These are phyloP conservation scores for Alethe diademata DNA, from an alignment of 2,113 vertebrate genomes.

Conservation along the genomic window DNA sequence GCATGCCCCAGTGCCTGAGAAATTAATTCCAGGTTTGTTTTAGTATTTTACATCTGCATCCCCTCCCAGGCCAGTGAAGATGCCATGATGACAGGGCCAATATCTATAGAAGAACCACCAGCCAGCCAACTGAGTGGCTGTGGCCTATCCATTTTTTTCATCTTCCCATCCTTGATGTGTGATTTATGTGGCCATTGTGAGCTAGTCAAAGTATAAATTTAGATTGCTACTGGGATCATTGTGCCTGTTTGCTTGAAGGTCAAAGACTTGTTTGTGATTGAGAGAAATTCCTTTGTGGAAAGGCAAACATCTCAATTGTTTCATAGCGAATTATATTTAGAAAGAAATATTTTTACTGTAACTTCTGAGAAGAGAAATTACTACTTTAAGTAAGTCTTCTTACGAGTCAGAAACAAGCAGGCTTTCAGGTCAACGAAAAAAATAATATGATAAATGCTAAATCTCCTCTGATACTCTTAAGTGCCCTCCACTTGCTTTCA, in stretches of 20 bases:
- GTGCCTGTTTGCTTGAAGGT: not conserved
- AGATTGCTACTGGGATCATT: not conserved
- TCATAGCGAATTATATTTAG: constrained; percentile 1
- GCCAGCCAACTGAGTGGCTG: not conserved
- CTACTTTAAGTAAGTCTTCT: not conserved
- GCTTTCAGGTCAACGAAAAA: not conserved
- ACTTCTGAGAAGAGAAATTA: not conserved
- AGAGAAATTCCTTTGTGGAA: not conserved
- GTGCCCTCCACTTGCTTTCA: not conserved
- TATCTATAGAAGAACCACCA: not conserved
- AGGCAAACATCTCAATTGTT: not conserved
- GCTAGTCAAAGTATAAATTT: not conserved
- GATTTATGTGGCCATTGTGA: not conserved
- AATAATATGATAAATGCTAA: not conserved
- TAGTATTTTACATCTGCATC: not conserved
- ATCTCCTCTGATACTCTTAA: not conserved
- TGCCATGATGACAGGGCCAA: not conserved
- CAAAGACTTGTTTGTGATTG: not conserved
- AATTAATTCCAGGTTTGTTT: not conserved
- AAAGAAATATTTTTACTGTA: not conserved
- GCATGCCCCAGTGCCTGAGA: not conserved
- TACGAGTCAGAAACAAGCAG: not conserved
- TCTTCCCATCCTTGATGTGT: not conserved
- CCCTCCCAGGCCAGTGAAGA: not conserved
- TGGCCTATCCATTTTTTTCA: not conserved